Conservation (phyloP, 2,797 vertebrate species). For the Intellagama lesueurii region DNA sequence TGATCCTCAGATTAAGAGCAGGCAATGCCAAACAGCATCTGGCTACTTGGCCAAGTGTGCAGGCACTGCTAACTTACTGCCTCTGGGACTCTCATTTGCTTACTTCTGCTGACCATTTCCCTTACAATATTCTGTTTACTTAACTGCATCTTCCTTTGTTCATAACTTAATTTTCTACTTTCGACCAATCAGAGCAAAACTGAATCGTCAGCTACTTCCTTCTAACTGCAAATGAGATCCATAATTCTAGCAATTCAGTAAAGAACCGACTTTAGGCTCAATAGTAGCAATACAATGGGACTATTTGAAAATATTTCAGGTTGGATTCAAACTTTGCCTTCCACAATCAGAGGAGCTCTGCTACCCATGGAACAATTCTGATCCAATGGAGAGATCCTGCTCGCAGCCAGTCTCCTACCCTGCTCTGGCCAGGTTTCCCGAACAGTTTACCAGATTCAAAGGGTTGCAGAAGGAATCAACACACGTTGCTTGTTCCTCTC, state of each 20-base stretch:
- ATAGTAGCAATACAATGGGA: background rate
- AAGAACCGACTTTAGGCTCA: background rate
- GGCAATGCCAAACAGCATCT: conserved; percentile 14
- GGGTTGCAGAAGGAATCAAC: background rate
- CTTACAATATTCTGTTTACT: background rate
- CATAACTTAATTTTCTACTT: background rate
- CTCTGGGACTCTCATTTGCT: background rate
- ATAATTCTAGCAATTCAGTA: conserved; percentile 14
- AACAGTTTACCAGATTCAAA: background rate
- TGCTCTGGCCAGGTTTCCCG: background rate
- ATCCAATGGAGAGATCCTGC: background rate
- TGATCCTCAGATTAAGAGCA: conserved; percentile 8
- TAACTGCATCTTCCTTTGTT: background rate
- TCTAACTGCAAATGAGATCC: background rate
- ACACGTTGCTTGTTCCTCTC: background rate
- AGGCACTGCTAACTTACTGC: background rate
- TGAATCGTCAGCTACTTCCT: fast-evolving
- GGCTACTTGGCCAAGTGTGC: background rate
- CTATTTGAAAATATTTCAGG: background rate
- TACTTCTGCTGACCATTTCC: conserved; percentile 18
- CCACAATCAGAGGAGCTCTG: background rate
- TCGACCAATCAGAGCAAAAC: background rate
- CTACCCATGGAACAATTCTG: background rate
- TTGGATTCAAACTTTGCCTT: background rate
- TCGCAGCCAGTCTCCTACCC: background rate